Evolutionary conservation across 2,113 vertebrate genomes (phyloP), one percentile per base, ranked within the genome.

Genomic region (Callionymus lyra): DNA sequence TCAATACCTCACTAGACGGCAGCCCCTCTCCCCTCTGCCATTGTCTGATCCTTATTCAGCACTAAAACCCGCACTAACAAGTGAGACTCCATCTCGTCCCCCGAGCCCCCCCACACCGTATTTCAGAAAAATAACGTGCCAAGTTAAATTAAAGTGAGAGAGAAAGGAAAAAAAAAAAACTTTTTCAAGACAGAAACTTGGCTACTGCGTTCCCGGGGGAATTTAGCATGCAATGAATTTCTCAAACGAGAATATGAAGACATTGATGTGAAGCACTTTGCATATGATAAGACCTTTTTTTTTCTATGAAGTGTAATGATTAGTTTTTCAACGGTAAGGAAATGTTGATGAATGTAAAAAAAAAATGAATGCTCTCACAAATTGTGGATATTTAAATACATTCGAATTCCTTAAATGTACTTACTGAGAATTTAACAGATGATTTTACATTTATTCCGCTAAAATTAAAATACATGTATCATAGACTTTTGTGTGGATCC

Each of bases 11-110:
- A 53, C 70, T 53, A 68, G 73, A 56, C 74, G 49, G 71, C 76
- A 53, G 74, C 68, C 77, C 67, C 71, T 56, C 76, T 68, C 70
- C 61, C 67, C 77, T 65, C 55, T 47, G 64, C 82, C 80, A 82
- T 87, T 86, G 84, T 86, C 75, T 82, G 76, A 79, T 80, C 72
- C 74, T 77, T 68, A 82, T 82, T 77, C 76, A 77, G 71, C 71
- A 76, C 68, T 74, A 81, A 80, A 84, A 77, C 77, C 74, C 59
- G 69, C 70, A 64, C 79, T 82, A 86, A 85, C 82, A 82, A 85
- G 81, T 85, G 80, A 77, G 80, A 84, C 80, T 68, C 73, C 73
- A 74, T 80, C 68, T 73, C 72, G n/a, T 80, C 83, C 82, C 82
- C 73, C 43, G 75, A 80, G 81, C 72, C 70, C 33, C n/a, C 21